A percentile compares a stretch with the other conserved stretches of the same genome.
Conservation (phyloP, 2,113 vertebrate genomes). For the Pogona vitticeps region DNA sequence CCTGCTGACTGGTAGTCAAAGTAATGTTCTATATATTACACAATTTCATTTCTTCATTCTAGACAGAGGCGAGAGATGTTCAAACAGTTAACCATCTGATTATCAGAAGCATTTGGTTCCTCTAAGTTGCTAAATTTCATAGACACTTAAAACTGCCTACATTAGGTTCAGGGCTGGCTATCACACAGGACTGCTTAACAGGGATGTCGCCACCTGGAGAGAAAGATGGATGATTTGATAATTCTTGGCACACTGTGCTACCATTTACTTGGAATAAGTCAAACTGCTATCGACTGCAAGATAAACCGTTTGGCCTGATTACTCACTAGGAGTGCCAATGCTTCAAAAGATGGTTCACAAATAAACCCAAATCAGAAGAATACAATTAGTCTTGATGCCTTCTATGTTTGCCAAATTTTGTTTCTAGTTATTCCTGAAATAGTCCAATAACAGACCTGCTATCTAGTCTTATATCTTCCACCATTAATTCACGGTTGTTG, state of each 20-base stretch:
- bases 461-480: background rate
- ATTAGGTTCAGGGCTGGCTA: conserved; percentile 64
- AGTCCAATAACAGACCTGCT: background rate
- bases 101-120: conserved; percentile 68
- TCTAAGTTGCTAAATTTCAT: conserved; percentile 66
- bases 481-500: background rate
- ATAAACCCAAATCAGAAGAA: conserved; percentile 61
- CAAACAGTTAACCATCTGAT: conserved; percentile 66
- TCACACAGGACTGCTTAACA: conserved; percentile 53
- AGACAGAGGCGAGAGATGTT: conserved; percentile 51
- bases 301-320: conserved; percentile 63
- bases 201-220: conserved; percentile 51
- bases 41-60: conserved; percentile 64
- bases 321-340: conserved; percentile 50
- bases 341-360: conserved; percentile 26
- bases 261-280: conserved; percentile 49
- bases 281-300: conserved; percentile 54
- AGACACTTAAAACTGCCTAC: conserved; percentile 55
- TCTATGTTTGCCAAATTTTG: conserved; percentile 41
- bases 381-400: conserved; percentile 43
- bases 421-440: conserved; percentile 29
- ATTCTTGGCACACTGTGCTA: conserved; percentile 37
- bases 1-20: conserved; percentile 70
- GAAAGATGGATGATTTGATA: conserved; percentile 67
- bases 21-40: conserved; percentile 69